Base-by-base conservation (phyloP, 2,113 vertebrate genomes). In the Nanger granti region DNA sequence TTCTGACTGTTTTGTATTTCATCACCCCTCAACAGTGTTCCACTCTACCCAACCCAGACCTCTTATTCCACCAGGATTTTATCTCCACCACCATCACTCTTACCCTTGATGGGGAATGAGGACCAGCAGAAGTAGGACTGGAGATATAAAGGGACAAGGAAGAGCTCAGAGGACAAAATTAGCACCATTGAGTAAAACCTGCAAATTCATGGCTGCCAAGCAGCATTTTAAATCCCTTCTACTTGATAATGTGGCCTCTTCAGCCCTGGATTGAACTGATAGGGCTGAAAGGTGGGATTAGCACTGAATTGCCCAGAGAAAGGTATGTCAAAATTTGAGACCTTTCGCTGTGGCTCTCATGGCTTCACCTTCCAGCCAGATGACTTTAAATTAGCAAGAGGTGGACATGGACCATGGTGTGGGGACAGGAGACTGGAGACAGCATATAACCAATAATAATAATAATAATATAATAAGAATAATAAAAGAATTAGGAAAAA, bases 361-460 rank as follows among this genome's bases (percentile, higher is more conserved):
- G 47, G 91, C 90, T 91, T 91, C 44, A 54, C 62, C 88, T 96
- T 96, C 93, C 41, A 86, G 79, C 96, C 95, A 87, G 44, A 94
- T 64, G 80, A 55, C 29, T 97, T 97, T 92, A 95, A 97, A 87
- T 83, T 87, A 96, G 87, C 93, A 94, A 96, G 79, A 80, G 76
- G 80, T 93, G 82, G 83, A 91, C 82, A 85, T 2, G 59, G 95
- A 89, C 95, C 49, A 31, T 59, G 88, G 44, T 64, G 28, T 79
- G 59, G 92, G 87, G 87, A 57, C 49, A 84, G 80, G 47, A 97
- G 91, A 85, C 64, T 10, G n/a, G 87, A 95, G 96, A 95, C 97
- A 97, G 98, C 96, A 98, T 97, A 98, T 98, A 98, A 98, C 89
- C 98, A 97, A 98, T 98, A 98, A 98, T 97, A 98, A 87, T 93